Percentiles rank a stretch among this genome's conserved stretches.
These are phyloP conservation scores for Gymnobelideus leadbeateri DNA, from an alignment of 2,113 vertebrate genomes.

Conservation along the genomic window DNA sequence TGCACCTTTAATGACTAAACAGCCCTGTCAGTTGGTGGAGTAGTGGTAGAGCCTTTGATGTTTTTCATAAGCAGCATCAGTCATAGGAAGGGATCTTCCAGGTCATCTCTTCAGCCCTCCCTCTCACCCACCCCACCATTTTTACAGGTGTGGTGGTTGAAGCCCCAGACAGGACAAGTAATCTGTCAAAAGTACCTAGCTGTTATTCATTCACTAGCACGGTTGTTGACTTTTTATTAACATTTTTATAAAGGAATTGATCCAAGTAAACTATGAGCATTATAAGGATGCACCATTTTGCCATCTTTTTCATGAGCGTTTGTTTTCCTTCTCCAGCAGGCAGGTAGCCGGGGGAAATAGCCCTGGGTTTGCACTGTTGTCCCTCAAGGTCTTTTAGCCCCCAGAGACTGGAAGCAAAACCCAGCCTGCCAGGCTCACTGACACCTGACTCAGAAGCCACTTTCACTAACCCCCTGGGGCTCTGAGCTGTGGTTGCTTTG, in stretches of 20 bases:
- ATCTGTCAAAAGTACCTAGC: not conserved
- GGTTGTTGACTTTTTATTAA: not conserved
- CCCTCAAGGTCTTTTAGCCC: not conserved
- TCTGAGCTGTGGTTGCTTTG: not conserved
- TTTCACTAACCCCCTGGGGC: not conserved
- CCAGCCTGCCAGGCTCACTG: not conserved
- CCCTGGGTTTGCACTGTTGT: not conserved
- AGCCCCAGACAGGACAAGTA: not conserved
- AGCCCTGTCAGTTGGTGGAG: not conserved
- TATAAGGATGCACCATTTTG: not conserved
- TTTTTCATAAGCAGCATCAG: not conserved
- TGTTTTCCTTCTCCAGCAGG: not conserved
- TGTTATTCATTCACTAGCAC: not conserved
- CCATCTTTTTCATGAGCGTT: not conserved
- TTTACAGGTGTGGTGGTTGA: not conserved
- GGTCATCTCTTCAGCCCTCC: not conserved
- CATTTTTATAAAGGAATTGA: not conserved
- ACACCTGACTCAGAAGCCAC: not conserved
- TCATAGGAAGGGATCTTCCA: not conserved
- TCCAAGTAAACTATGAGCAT: not conserved
- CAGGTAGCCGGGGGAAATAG: not conserved
- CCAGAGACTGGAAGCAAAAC: not conserved
- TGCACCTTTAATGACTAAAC: not conserved
- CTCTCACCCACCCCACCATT: not conserved
- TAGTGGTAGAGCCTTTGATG: not conserved